Evolutionary conservation across 1,140 invertebrate genomes (phyloP).

Genomic region (Theocolax elegans): DNA sequence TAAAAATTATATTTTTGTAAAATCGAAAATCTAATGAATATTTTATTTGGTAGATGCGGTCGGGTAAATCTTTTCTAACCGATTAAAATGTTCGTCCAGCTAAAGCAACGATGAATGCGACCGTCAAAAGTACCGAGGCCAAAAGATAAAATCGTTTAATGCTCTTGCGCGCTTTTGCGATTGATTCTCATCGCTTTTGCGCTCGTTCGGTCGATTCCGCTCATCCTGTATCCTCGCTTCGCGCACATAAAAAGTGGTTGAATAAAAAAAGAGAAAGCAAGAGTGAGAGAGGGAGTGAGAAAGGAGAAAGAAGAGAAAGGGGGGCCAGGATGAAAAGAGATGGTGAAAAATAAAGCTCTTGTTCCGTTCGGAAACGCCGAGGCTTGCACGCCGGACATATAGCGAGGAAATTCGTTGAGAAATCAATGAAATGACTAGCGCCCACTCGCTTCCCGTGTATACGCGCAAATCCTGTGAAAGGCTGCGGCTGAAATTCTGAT

Average conservation of each 20-base stretch:
- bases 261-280: not conserved
- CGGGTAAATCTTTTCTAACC: not conserved
- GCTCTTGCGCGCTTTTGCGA: slow-evolving; percentile 4
- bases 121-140: slow-evolving; percentile 47
- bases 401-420: slow-evolving; percentile 9
- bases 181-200: not conserved
- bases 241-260: slow-evolving; percentile 2
- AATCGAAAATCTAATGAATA: not conserved
- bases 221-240: not conserved
- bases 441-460: not conserved
- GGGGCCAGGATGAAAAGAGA: too few species aligned
- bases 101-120: slow-evolving; percentile 27
- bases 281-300: not conserved
- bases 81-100: not conserved
- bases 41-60: not conserved
- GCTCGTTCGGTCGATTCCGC: slow-evolving; percentile 1
- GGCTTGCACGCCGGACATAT: not conserved
- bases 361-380: not conserved
- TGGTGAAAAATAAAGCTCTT: slow-evolving; percentile 10
- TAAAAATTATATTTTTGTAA: too few species aligned
- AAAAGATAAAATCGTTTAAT: slow-evolving; percentile 19
- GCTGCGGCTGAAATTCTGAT: not conserved
- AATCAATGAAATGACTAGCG: slow-evolving; percentile 5
- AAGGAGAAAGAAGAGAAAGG: not conserved
- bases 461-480: not conserved